These are phyloP conservation scores for Dyspetes luteomarginatus DNA, from an alignment of 2,888 invertebrate genomes.

Conservation along the genomic window DNA sequence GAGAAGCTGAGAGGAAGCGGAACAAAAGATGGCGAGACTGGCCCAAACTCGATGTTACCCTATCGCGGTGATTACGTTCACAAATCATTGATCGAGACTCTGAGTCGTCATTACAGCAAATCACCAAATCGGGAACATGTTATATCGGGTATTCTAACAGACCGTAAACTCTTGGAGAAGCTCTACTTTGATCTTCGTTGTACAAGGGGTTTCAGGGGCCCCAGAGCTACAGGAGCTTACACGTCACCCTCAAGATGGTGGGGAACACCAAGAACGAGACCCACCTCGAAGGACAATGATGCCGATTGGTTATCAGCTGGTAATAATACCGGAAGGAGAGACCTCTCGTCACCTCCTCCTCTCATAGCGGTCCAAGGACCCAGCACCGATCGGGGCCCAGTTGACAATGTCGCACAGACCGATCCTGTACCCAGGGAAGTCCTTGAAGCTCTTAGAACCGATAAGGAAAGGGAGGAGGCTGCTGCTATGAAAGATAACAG, in stretches of 20 bases:
- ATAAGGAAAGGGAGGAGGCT: constrained; percentile 84
- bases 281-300: constrained; percentile 67
- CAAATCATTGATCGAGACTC: constrained; percentile 87
- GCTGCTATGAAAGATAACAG: constrained; percentile 76
- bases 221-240: constrained; percentile 80
- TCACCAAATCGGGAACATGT: constrained; percentile 88
- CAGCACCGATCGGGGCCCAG: constrained; percentile 84
- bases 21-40: constrained; percentile 70
- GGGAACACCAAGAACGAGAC: constrained; percentile 70
- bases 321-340: constrained; percentile 59
- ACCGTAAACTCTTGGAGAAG: constrained; percentile 89
- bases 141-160: constrained; percentile 89
- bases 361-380: constrained; percentile 88
- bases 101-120: constrained; percentile 88
- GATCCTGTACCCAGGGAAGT: constrained; percentile 86
- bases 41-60: constrained; percentile 79
- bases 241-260: constrained; percentile 79
- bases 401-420: constrained; percentile 87
- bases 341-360: constrained; percentile 86
- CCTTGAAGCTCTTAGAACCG: constrained; percentile 84
- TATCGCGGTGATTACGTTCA: constrained; percentile 85
- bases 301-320: constrained; percentile 65
- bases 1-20: constrained; percentile 63
- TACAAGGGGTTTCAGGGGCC: constrained; percentile 86
- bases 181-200: constrained; percentile 90